These are phyloP conservation scores for Sternarchorhynchus goeldii DNA, from an alignment of 2,797 vertebrate genomes.

Conservation along the genomic window DNA sequence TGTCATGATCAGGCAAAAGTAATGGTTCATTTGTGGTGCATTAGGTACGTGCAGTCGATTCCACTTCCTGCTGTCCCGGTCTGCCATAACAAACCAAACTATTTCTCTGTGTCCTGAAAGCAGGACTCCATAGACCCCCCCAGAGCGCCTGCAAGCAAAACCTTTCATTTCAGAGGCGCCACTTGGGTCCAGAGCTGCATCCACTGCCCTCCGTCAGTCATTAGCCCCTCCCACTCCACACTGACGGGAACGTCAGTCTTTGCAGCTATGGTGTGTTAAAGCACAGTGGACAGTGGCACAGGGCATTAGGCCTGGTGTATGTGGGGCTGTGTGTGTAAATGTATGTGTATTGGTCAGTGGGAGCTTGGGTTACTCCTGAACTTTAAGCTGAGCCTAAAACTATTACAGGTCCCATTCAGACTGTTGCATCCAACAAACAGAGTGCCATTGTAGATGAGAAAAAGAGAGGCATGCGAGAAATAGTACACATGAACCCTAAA, in stretches of 20 bases:
- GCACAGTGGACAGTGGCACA: conserved; percentile 33
- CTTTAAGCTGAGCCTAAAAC: conserved; percentile 21
- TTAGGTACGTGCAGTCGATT: conserved; percentile 26
- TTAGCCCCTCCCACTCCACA: conserved; percentile 30
- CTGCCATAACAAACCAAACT: conserved; percentile 21
- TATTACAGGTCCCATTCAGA: conserved; percentile 28
- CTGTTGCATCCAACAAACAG: conserved; percentile 22
- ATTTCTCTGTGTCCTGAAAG: conserved; percentile 45
- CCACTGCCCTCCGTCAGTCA: conserved; percentile 30
- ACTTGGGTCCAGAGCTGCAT: conserved; percentile 30
- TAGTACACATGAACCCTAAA: conserved; percentile 5
- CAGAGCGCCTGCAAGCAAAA: conserved; percentile 37
- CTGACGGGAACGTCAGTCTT: conserved; percentile 52
- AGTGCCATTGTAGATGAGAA: conserved; percentile 2
- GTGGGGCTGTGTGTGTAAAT: too few relatives aligned
- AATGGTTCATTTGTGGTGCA: conserved; percentile 28
- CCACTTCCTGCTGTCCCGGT: conserved; percentile 8
- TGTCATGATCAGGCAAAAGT: conserved; percentile 40
- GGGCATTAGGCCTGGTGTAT: conserved; percentile 11
- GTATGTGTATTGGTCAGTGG: neutral
- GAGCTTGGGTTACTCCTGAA: conserved; percentile 42
- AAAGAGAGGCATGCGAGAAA: neutral
- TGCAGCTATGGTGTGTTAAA: conserved; percentile 11
- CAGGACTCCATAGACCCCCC: conserved; percentile 21
- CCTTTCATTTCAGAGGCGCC: conserved; percentile 24